Base-by-base conservation (phyloP, 2,797 vertebrate genomes). In the Sardinella longiceps region DNA sequence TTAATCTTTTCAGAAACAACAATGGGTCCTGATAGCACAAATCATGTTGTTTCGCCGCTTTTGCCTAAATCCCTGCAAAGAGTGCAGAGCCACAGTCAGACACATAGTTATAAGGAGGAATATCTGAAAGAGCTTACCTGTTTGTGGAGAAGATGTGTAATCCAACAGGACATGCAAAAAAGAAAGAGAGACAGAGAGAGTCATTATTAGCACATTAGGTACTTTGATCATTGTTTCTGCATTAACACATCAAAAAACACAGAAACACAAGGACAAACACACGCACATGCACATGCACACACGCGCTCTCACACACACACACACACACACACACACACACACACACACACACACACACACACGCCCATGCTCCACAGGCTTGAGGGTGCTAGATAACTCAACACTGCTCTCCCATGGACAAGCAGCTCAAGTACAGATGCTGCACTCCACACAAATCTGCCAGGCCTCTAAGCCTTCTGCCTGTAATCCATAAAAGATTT, bases 381-480 rank as follows among this genome's bases (percentile, higher is more conserved):
- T 7, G 15, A 5, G 37, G 33, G 70, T 33, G 37, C 23, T 43
- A 23, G 15, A 43, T 77, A 43, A 77, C 70, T 77, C 70, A 77
- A 77, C 37, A 77, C 33, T 77, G 70, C 70, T 77, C 70, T 77
- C 70, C 70, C 37, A 43, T 77, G 70, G 58, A 83, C 60, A 28
- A 74, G 60, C 45, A 83, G 43, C 63, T 15, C 15, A 63, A 70
- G 45, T 18, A 37, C 82, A 77, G 33, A 77, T 43, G 70, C 33
- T 18, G 70, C 37, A 43, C 33, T 77, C 0, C 70, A 37, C 5
- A 43, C 9, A 43, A 43, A 77, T 77, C 70, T 20, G 1, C 20
- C 23, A 14, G 37, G 7, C 33, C 33, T 11, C 46, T 77, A 77
- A 77, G 70, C 70, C 70, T 9, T 23, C 70, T 77, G 18, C 37